Percentiles rank a stretch among this genome's conserved stretches.
phyloP scores from a whole-genome alignment of 2,113 vertebrate genomes.

The Nibea coibor region DNA sequence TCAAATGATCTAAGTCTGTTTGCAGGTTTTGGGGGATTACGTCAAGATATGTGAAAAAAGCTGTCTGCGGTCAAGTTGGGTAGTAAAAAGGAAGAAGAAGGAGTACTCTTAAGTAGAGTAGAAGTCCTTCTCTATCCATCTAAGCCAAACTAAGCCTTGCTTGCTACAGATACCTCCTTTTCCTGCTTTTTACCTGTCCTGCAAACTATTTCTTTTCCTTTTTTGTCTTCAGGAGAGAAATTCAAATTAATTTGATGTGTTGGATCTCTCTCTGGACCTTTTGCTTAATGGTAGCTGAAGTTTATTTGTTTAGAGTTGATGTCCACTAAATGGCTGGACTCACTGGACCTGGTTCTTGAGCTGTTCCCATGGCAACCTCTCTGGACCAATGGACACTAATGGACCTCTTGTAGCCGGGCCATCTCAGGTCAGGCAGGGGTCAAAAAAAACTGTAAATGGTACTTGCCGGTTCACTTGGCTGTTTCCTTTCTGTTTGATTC shows the following conservation, averaged over 20 bases:
- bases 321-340: constrained; percentile 47
- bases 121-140: background rate
- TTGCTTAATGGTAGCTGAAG: background rate
- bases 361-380: constrained; percentile 37
- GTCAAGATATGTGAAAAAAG: background rate
- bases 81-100: background rate
- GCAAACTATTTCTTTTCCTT: background rate
- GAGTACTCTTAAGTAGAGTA: background rate
- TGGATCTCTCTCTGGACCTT: constrained; percentile 7
- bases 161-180: background rate
- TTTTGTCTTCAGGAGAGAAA: background rate
- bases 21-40: background rate
- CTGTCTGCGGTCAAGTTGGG: background rate
- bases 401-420: background rate
- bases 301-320: constrained; percentile 43
- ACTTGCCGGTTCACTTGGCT: background rate
- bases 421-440: constrained; percentile 27
- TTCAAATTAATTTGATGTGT: background rate
- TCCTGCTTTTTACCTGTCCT: background rate
- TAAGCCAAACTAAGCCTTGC: background rate
- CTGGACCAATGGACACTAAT: constrained; percentile 20
- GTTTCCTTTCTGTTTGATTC: background rate
- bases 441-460: constrained; percentile 7
- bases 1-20: background rate
- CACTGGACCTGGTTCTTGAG: constrained; percentile 14